These are phyloP conservation scores for Pinna nobilis DNA, from an alignment of 1,140 invertebrate genomes.

Conservation along the genomic window DNA sequence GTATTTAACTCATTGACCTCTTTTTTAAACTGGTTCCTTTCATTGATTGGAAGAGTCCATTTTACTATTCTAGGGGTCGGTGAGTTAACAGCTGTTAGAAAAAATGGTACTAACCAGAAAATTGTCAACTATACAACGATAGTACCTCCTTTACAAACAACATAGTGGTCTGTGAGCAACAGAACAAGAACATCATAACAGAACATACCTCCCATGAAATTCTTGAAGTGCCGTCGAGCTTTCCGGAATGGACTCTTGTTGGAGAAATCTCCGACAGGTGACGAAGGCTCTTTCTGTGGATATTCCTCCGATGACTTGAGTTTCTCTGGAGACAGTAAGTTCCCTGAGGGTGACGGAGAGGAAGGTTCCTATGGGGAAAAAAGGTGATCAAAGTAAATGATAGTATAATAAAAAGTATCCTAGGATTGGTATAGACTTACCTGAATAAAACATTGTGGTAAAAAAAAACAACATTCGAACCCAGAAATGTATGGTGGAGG, in stretches of 20 bases:
- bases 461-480: constrained; percentile 11
- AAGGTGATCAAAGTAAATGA: no score
- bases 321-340: constrained; percentile 46
- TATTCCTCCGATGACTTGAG: constrained; percentile 40
- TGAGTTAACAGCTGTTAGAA: no score
- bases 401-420: not conserved
- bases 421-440: not conserved
- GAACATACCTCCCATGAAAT: constrained; percentile 52
- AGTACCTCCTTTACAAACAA: no score
- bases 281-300: constrained; percentile 26
- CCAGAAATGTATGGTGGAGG: no score
- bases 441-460: not conserved
- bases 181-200: no score
- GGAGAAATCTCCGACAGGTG: constrained; percentile 18
- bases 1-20: no score
- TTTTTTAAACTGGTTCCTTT: no score
- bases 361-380: constrained; percentile 19
- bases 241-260: constrained; percentile 53
- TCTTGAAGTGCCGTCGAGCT: constrained; percentile 49
- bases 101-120: no score
- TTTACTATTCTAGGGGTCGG: no score
- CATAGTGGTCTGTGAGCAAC: no score
- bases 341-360: constrained; percentile 8
- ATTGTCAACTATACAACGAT: no score
- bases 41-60: no score